These are phyloP conservation scores for Hyalella azteca DNA, from an alignment of 2,888 invertebrate genomes.

Conservation along the genomic window DNA sequence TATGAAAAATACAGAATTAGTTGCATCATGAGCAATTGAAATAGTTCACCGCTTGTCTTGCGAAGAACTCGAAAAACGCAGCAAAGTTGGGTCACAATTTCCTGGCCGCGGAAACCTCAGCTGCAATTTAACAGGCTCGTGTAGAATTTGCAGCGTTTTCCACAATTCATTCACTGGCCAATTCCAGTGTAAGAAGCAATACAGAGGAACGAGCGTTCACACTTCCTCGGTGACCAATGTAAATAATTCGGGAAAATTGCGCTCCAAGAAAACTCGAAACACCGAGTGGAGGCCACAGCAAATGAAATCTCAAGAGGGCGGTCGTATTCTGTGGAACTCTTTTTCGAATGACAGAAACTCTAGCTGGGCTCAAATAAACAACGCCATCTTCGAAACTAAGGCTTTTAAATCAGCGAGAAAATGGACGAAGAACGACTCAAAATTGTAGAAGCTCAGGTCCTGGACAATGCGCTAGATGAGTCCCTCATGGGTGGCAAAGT, in stretches of 20 bases:
- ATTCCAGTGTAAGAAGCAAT: no score
- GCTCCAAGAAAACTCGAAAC: neutral
- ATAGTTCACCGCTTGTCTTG: no score
- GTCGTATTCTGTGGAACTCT: conserved; percentile 5
- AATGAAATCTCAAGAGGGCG: conserved; percentile 15
- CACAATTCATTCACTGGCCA: no score
- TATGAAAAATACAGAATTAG: no score
- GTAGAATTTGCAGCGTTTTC: no score
- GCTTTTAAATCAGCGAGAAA: conserved; percentile 17
- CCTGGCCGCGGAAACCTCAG: no score
- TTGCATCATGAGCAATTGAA: no score
- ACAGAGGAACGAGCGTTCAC: neutral
- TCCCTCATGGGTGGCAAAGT: neutral
- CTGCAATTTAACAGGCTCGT: no score
- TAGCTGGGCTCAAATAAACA: neutral
- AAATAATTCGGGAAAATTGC: neutral
- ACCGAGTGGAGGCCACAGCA: neutral
- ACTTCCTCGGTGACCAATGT: neutral
- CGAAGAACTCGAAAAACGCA: no score
- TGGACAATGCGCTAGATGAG: no score
- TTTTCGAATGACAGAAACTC: conserved; percentile 21
- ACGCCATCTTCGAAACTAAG: conserved; percentile 24
- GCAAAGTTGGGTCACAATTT: no score
- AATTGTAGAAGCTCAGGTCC: no score
- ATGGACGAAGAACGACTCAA: conserved; percentile 1